Base-by-base conservation (phyloP, 2,797 vertebrate genomes). In the Micropoecilia bifurca region DNA sequence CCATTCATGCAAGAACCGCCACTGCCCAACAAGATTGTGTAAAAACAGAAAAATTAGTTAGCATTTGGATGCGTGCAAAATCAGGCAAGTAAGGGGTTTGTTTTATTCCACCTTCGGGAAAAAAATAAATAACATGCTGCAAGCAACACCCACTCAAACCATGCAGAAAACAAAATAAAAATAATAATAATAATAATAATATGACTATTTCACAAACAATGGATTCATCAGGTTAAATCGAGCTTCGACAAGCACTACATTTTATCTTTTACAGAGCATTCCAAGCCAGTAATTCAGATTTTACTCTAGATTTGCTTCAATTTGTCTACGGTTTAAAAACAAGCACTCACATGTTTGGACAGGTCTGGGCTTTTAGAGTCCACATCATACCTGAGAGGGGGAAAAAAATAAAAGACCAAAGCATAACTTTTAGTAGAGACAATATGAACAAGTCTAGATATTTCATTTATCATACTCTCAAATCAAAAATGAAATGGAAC, bases 361-460 rank as follows among this genome's bases (percentile, higher is more conserved):
- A 99, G 94, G 87, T 99, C 98, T 1, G 97, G 97, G 90, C 97
- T 99, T 94, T 98, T 99, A 73, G 98, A 98, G 91, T 99, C 98
- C 41, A 99, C 97, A 50, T 99, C 98, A 10, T 98, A 99, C 83
- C 98, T 99, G 91, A 73, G 91, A 88, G 72, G 68, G 69, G 72
- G 68, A 66, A 76, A 83, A n/a, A 80, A 82, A 41, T 8, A 81
- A 85, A 33, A 22, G 89, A 45, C 85, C 36, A 91, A 55, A 87
- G 43, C 71, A 77, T 46, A 22, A 63, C 50, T 78, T 73, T 76
- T 36, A 83, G 4, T 72, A 59, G 0, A 45, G 4, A 46, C 73
- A 57, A 14, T 50, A 6, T 71, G 25, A 71, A 71, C 43, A 3
- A 28, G 25, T 50, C 1, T 22, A 76, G 1, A 75, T 48, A 13